Percentiles rank a stretch among this genome's conserved stretches.
These are phyloP conservation scores for Nycticebus coucang DNA, from an alignment of 2,113 vertebrate genomes.

Conservation along the genomic window DNA sequence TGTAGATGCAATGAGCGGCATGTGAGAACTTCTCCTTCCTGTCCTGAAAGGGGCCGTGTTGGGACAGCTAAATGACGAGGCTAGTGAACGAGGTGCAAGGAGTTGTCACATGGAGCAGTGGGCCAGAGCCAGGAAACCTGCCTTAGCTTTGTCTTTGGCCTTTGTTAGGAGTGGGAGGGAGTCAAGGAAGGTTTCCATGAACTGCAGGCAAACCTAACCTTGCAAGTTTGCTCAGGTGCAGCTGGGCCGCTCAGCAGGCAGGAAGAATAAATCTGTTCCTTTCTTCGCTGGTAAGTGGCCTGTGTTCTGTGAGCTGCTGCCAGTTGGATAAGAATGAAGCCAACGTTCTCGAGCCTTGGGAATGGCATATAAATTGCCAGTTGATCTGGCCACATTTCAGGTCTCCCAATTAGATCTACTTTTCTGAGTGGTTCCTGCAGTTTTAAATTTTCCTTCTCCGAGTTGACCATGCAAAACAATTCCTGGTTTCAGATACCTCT, in stretches of 20 bases:
- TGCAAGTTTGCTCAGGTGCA: conserved; percentile 72
- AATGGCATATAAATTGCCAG: not conserved
- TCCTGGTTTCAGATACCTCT: not conserved
- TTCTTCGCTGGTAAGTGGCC: conserved; percentile 56
- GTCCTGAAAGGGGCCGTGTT: not conserved
- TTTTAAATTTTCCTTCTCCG: conserved; percentile 58
- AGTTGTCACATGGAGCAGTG: not conserved
- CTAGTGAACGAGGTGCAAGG: not conserved
- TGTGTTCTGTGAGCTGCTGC: conserved; percentile 48
- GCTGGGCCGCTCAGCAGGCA: conserved; percentile 33
- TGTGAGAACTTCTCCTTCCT: conserved; percentile 53
- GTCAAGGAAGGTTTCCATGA: conserved; percentile 46
- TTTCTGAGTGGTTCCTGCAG: conserved; percentile 53
- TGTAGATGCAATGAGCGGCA: conserved; percentile 3
- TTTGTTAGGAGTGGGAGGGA: not conserved
- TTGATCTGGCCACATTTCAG: conserved; percentile 50
- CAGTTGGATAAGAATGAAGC: conserved; percentile 48
- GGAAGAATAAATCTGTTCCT: conserved; percentile 46
- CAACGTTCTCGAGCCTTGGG: conserved; percentile 3
- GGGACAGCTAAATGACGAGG: not conserved
- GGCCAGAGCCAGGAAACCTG: not conserved
- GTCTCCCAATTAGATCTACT: conserved; percentile 56
- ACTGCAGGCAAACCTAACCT: not conserved
- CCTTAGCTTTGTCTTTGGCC: conserved; percentile 35
- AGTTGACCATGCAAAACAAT: conserved; percentile 42